Evolutionary conservation across 2,113 vertebrate species (phyloP).

Genomic region (Nothobranchius furzeri): DNA sequence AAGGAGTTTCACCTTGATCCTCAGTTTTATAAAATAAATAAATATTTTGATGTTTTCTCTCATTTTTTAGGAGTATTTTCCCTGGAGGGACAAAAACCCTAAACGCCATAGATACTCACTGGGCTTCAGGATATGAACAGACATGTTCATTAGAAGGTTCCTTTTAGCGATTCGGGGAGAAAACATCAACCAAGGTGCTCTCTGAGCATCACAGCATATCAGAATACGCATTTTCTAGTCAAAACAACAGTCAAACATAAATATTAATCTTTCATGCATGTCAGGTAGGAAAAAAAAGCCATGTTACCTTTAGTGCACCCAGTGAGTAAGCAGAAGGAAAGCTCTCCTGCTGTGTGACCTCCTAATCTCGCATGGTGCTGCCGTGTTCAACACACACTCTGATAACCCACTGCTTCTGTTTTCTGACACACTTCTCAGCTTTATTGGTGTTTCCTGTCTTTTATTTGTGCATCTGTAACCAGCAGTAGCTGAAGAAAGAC

Average conservation of each 20-base stretch:
- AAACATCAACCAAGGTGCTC: not conserved
- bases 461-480: constrained; percentile 43
- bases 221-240: constrained; percentile 27
- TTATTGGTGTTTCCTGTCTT: constrained; percentile 52
- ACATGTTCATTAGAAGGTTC: not conserved
- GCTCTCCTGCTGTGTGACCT: constrained; percentile 38
- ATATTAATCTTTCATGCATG: constrained; percentile 42
- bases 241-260: constrained; percentile 35
- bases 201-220: constrained; percentile 20
- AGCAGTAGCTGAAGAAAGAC: constrained; percentile 19
- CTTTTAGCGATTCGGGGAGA: too few relatives aligned
- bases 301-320: constrained; percentile 53
- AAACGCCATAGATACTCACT: too few relatives aligned
- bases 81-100: too few relatives aligned
- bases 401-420: constrained; percentile 46
- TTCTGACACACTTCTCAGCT: constrained; percentile 45
- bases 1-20: too few relatives aligned
- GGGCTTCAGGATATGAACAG: too few relatives aligned
- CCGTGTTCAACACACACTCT: constrained; percentile 44
- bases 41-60: too few relatives aligned
- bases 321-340: constrained; percentile 28
- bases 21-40: too few relatives aligned
- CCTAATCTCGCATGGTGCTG: constrained; percentile 49
- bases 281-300: constrained; percentile 30
- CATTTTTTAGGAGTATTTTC: too few relatives aligned